These are phyloP conservation scores for Glyphotaelius pellucidus DNA, from an alignment of 2,888 invertebrate species.

Conservation along the genomic window DNA sequence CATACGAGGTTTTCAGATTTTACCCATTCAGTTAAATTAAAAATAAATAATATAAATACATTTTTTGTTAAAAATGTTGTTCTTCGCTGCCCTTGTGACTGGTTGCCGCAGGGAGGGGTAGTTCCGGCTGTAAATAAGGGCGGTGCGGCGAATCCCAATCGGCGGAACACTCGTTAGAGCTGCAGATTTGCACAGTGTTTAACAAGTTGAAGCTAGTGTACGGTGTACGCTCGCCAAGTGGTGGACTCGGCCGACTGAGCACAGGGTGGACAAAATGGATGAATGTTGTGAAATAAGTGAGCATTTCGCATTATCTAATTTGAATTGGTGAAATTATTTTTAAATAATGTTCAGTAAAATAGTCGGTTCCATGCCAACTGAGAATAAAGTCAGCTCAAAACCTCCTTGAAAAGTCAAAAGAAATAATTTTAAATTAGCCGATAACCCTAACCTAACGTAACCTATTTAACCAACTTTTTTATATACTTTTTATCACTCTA, in stretches of 20 bases:
- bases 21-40: too few species aligned
- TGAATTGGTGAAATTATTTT: neutral
- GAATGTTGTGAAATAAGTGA: neutral
- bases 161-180: constrained; percentile 6
- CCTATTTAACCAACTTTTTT: too few species aligned
- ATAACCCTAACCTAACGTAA: too few species aligned
- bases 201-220: neutral
- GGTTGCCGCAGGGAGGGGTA: neutral
- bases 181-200: constrained; percentile 23
- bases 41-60: too few species aligned
- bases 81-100: neutral
- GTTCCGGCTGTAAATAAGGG: constrained; percentile 15
- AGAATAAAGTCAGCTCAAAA: too few species aligned
- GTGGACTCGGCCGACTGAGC: neutral
- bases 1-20: too few species aligned
- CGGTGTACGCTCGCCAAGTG: neutral
- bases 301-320: neutral
- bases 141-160: neutral
- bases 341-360: too few species aligned
- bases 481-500: too few species aligned
- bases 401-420: too few species aligned
- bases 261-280: neutral
- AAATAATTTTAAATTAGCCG: too few species aligned
- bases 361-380: too few species aligned
- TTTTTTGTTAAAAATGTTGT: neutral